phyloP scores from a whole-genome alignment of 2,888 invertebrate species.

The Laothoe populi region DNA sequence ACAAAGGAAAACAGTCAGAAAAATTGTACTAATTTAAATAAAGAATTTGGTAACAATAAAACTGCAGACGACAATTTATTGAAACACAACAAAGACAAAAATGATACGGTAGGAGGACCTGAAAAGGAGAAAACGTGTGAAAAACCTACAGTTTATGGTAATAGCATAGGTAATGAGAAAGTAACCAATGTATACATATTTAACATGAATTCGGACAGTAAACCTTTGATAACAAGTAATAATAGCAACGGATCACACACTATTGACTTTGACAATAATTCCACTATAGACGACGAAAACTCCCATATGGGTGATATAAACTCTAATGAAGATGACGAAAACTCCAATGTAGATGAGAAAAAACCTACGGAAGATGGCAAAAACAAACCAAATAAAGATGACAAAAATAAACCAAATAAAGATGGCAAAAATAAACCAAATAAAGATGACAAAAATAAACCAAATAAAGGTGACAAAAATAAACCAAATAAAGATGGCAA shows the following conservation, averaged over 20 bases:
- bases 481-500: no score
- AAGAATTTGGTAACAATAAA: not conserved
- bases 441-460: no score
- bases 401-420: no score
- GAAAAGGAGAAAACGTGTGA: not conserved
- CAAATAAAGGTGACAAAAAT: no score
- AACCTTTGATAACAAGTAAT: not conserved
- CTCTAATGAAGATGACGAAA: no score
- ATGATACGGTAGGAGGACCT: not conserved
- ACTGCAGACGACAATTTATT: not conserved
- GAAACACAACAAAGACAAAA: not conserved
- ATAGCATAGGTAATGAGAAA: not conserved
- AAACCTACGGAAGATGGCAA: no score
- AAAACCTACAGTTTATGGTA: not conserved
- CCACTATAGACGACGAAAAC: no score
- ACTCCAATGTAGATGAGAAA: no score
- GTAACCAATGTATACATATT: slow-evolving; percentile 7
- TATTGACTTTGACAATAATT: not conserved
- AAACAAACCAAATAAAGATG: no score
- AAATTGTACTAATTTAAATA: not conserved
- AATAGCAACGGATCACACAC: not conserved
- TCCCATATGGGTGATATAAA: no score
- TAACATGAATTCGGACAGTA: not conserved
- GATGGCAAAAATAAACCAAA: no score
- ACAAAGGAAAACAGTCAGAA: not conserved